These are phyloP conservation scores for Micronycteris hirsuta DNA, from an alignment of 2,113 vertebrate genomes.

Conservation along the genomic window DNA sequence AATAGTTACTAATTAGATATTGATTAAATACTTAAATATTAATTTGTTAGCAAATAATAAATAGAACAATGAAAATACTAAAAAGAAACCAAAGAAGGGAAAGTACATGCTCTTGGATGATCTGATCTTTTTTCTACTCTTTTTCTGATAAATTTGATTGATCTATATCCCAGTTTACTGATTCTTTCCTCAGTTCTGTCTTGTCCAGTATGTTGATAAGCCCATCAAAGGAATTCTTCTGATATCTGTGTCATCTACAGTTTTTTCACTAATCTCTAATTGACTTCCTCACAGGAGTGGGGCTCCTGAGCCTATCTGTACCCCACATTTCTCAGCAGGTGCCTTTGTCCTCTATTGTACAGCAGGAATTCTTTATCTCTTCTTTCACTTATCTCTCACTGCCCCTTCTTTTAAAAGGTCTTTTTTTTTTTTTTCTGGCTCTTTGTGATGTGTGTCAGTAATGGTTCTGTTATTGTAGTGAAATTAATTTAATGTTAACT, in stretches of 20 bases:
- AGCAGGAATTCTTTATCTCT: not conserved
- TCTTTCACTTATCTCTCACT: not conserved
- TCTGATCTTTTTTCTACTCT: not conserved
- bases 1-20: not conserved
- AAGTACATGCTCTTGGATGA: not conserved
- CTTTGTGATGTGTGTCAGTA: not conserved
- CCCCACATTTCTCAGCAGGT: not conserved
- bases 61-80: not conserved
- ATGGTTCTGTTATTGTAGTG: not conserved
- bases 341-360: not conserved
- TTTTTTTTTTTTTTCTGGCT: not conserved
- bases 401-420: not conserved
- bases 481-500: not conserved
- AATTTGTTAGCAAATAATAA: not conserved
- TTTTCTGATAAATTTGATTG: not conserved
- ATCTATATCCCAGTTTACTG: not conserved
- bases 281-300: not conserved
- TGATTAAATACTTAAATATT: conserved; percentile 14
- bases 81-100: not conserved
- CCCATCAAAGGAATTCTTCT: not conserved
- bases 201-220: not conserved
- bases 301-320: not conserved
- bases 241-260: not conserved
- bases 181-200: not conserved
- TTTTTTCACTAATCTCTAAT: not conserved